phyloP scores from a whole-genome alignment of 2,888 invertebrate genomes.

The Meliscaeva auricollis region DNA sequence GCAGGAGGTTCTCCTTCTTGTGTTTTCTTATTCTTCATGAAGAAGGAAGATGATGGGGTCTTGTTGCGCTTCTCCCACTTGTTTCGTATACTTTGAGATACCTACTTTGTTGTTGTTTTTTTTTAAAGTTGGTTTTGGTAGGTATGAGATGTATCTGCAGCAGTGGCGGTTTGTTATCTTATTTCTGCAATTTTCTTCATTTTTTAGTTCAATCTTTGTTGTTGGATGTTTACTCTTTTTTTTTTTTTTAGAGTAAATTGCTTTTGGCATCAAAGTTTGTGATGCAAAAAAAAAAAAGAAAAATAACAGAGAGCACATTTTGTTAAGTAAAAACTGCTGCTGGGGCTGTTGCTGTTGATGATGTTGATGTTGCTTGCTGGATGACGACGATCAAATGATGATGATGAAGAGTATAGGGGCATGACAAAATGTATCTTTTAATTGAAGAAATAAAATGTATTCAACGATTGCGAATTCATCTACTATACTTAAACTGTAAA shows the following conservation, averaged over 20 bases:
- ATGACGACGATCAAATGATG: constrained; percentile 49
- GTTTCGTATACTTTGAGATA: constrained; percentile 32
- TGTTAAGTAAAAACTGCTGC: constrained; percentile 51
- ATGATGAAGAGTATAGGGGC: constrained; percentile 67
- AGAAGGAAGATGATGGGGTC: constrained; percentile 33
- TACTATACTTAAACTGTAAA: no score
- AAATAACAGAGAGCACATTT: constrained; percentile 27
- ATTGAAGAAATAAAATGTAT: constrained; percentile 70
- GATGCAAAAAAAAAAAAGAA: neutral
- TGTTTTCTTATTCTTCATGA: constrained; percentile 16
- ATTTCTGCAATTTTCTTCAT: constrained; percentile 56
- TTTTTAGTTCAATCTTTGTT: constrained; percentile 36
- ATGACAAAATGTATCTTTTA: constrained; percentile 71
- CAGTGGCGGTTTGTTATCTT: constrained; percentile 67
- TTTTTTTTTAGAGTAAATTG: constrained; percentile 32
- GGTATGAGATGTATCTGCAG: constrained; percentile 19
- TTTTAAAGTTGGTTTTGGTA: neutral
- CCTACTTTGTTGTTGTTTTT: constrained; percentile 33
- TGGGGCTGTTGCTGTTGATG: constrained; percentile 66
- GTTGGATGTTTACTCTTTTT: no score
- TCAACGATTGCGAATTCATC: constrained; percentile 42
- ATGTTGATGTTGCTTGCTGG: constrained; percentile 16
- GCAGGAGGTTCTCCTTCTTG: constrained; percentile 60
- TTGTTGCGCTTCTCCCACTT: constrained; percentile 54
- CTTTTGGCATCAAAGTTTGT: constrained; percentile 28